phyloP scores from a whole-genome alignment of 2,113 vertebrate species.

The Butorides virescens region DNA sequence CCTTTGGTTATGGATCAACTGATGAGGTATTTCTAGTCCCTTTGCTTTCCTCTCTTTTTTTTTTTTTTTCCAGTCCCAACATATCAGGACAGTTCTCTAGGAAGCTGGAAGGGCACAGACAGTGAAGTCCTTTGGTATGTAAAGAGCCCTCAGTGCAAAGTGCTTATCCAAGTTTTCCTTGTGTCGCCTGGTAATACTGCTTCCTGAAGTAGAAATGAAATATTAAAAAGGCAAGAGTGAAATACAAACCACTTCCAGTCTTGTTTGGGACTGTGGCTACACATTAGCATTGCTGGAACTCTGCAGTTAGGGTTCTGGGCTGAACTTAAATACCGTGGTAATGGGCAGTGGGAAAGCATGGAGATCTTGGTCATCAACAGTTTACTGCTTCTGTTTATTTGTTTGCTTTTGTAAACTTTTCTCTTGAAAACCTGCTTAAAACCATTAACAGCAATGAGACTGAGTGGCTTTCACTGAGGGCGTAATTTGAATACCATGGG shows the following conservation, averaged over 20 bases:
- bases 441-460: background rate
- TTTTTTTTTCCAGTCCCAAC: background rate
- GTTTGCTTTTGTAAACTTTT: background rate
- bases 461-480: background rate
- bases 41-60: background rate
- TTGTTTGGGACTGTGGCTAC: background rate
- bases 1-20: background rate
- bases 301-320: background rate
- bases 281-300: background rate
- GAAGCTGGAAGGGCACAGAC: background rate
- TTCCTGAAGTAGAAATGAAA: background rate
- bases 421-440: constrained; percentile 28
- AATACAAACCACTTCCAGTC: background rate
- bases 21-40: background rate
- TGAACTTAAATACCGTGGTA: background rate
- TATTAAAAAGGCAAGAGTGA: background rate
- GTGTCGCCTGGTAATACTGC: background rate
- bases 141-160: background rate
- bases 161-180: background rate
- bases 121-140: background rate
- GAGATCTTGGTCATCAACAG: background rate
- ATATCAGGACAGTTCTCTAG: background rate
- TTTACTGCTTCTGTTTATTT: background rate
- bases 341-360: background rate
- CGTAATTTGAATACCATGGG: background rate